These are phyloP conservation scores for Pectinophora gossypiella DNA, from an alignment of 1,140 invertebrate genomes.

Conservation along the genomic window DNA sequence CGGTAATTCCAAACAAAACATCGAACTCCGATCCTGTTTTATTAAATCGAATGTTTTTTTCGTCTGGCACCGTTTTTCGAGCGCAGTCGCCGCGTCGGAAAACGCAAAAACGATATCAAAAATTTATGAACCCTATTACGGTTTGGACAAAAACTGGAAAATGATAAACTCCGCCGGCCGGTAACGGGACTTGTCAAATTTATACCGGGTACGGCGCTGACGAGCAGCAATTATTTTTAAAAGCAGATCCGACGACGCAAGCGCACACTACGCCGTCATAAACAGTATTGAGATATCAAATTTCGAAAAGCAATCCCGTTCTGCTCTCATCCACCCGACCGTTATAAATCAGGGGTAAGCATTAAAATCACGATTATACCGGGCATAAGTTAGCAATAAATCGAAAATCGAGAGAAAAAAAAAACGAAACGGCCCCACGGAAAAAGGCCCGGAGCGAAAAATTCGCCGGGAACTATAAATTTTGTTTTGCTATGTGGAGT, in stretches of 20 bases:
- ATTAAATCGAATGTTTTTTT: constrained; percentile 7
- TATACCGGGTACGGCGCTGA: constrained; percentile 39
- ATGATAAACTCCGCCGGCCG: constrained; percentile 49
- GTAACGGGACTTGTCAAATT: constrained; percentile 58
- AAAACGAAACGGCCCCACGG: not conserved
- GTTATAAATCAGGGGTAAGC: constrained; percentile 61
- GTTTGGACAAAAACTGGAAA: constrained; percentile 53
- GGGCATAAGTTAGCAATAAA: constrained; percentile 69
- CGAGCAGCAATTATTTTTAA: constrained; percentile 57
- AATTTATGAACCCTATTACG: constrained; percentile 65
- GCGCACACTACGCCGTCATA: constrained; percentile 47
- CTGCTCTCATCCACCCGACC: constrained; percentile 31
- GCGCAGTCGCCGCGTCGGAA: constrained; percentile 24
- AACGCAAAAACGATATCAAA: constrained; percentile 64
- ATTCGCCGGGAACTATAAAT: constrained; percentile 63
- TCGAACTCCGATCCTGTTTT: not conserved
- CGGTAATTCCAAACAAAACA: not conserved
- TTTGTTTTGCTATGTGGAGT: constrained; percentile 47
- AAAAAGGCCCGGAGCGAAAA: constrained; percentile 26
- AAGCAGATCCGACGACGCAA: not conserved
- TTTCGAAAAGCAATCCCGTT: constrained; percentile 64
- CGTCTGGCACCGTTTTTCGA: not conserved
- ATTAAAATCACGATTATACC: constrained; percentile 72
- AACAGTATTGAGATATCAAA: constrained; percentile 70
- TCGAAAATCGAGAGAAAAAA: constrained; percentile 45